These are phyloP conservation scores for Sycophaga agraensis DNA, from an alignment of 1,140 invertebrate genomes.

Conservation along the genomic window DNA sequence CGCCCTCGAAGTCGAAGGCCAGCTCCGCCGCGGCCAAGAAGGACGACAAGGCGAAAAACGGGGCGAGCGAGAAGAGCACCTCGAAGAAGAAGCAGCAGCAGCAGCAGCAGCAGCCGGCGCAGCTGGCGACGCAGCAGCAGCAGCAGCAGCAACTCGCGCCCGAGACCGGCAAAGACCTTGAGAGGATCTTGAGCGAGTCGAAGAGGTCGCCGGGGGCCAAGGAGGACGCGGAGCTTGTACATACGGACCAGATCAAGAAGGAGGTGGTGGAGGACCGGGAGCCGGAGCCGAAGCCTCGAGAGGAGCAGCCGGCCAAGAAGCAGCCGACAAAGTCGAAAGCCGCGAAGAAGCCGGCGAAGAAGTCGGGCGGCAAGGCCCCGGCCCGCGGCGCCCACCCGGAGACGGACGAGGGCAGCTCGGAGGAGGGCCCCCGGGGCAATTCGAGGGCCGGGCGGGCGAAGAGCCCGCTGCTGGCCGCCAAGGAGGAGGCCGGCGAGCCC, in stretches of 20 bases:
- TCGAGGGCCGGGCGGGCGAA: no score
- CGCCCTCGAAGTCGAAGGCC: slow-evolving; percentile 45
- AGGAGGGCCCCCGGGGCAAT: no score
- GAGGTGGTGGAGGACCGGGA: slow-evolving; percentile 48
- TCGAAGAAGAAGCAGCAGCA: slow-evolving; percentile 48
- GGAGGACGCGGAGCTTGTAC: slow-evolving; percentile 39
- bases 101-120: no score
- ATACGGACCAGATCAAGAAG: slow-evolving; percentile 41
- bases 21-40: slow-evolving; percentile 44
- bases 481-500: no score
- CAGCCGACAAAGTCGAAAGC: slow-evolving; percentile 42
- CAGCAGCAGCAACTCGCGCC: no score
- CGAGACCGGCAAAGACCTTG: slow-evolving; percentile 43
- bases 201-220: slow-evolving; percentile 43
- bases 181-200: slow-evolving; percentile 37
- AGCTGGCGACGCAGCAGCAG: no score
- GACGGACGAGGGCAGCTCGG: no score
- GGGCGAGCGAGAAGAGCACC: slow-evolving; percentile 47
- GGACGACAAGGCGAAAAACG: slow-evolving; percentile 46
- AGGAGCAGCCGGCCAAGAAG: slow-evolving; percentile 47
- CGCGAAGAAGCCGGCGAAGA: slow-evolving; percentile 41
- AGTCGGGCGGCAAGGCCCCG: no score
- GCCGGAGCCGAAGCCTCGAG: no score
- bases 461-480: no score
- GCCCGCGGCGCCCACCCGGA: no score